phyloP scores from a whole-genome alignment of 2,113 vertebrate species.

The Ahaetulla prasina region DNA sequence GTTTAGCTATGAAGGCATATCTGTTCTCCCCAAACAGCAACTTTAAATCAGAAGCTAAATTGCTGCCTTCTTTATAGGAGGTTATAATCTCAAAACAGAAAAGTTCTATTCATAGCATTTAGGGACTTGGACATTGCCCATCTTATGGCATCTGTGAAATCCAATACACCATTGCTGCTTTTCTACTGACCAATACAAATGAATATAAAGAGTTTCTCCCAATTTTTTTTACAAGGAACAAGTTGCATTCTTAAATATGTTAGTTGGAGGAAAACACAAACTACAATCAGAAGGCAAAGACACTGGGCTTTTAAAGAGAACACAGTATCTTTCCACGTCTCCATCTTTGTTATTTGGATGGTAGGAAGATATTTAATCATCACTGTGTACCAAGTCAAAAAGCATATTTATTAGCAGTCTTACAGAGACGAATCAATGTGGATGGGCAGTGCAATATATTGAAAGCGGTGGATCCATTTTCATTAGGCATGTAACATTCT shows the following conservation, averaged over 20 bases:
- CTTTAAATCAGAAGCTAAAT: background rate
- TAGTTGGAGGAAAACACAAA: rapidly evolving
- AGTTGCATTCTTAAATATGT: conserved; percentile 35
- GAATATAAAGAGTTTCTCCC: background rate
- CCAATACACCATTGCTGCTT: conserved; percentile 22
- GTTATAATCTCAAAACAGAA: conserved; percentile 23
- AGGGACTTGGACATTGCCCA: background rate
- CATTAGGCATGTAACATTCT: conserved; percentile 45
- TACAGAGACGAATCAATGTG: conserved; percentile 51
- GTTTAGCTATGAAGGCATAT: conserved; percentile 9
- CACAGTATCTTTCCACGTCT: conserved; percentile 47
- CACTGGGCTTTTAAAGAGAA: conserved; percentile 28
- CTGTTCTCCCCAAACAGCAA: background rate
- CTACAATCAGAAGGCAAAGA: background rate
- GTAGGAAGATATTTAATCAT: conserved; percentile 55
- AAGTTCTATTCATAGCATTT: background rate
- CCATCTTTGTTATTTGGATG: conserved; percentile 40
- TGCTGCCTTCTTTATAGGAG: background rate
- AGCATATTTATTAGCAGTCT: conserved; percentile 61
- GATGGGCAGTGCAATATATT: conserved; percentile 46
- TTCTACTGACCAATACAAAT: background rate
- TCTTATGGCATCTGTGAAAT: conserved; percentile 9
- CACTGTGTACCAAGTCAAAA: conserved; percentile 53
- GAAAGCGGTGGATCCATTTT: conserved; percentile 35
- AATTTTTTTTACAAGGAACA: background rate